Base-by-base conservation (phyloP, 2,888 invertebrate species). In the Acronicta alni region DNA sequence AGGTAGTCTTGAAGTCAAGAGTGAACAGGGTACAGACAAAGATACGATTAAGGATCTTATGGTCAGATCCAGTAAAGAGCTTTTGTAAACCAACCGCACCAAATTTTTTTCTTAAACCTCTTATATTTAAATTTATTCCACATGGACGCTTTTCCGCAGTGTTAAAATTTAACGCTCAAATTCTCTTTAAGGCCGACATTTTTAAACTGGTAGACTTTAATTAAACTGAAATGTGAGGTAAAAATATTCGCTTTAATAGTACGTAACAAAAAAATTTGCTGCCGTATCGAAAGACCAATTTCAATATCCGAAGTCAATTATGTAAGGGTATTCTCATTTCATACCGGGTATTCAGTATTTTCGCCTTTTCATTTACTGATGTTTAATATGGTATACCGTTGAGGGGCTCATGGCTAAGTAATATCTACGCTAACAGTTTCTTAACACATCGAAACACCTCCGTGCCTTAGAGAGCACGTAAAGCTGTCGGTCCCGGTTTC, bases 161-260 rank as follows among this genome's bases (percentile, higher is more conserved):
- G n/a, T 41, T 18, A 41, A 49, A 41, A n/a, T 23, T 49, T 35
- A 17, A 32, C 51, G 42, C 32, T 42, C 16, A 20, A 51, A 42
- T 51, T 42, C 32, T 42, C 32, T 49, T 51, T 7, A 17, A 51
- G 41, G 42, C 15, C n/a, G 51, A 42, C 41, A 41, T 16, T 51
- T 51, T 39, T 35, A 20, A 20, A 42, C 17, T 41, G 41, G 10
- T 41, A 17, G 3, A 23, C 15, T 32, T 51, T 42, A 42, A 51
- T 51, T 51, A 51, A 51, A 42, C 30, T 42, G 48, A 42, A 42
- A 49, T 30, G 26, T 9, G 15, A 35, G 18, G 18, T 42, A 15
- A 51, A 42, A 42, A 35, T 35, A 35, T 35, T 35, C 35, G 35
- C n/a, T 30, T 30, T 30, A 30, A 30, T 30, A 30, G 30, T 30